phyloP scores from a whole-genome alignment of 1,140 invertebrate genomes.

The Caerostris extrusa region DNA sequence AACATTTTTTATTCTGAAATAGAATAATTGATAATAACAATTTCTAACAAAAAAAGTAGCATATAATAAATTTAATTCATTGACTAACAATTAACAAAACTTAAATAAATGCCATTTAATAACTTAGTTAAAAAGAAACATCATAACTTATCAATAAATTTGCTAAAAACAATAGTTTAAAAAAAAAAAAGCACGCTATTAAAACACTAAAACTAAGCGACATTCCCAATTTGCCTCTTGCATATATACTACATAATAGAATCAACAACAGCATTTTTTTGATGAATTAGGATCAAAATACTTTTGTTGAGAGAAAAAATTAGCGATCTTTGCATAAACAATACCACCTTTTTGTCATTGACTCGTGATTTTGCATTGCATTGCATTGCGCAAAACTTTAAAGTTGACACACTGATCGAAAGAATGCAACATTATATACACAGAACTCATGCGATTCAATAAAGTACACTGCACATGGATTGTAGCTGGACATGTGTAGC shows the following conservation, averaged over 20 bases:
- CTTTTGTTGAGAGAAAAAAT: too few species aligned
- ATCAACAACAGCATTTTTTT: background rate
- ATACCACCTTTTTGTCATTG: background rate
- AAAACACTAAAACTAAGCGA: background rate
- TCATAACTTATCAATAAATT: background rate
- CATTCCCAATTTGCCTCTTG: background rate
- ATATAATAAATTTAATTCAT: background rate
- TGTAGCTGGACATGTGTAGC: slow-evolving; percentile 70
- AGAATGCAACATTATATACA: slow-evolving; percentile 33
- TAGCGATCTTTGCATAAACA: background rate
- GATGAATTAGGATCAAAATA: too few species aligned
- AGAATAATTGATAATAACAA: background rate
- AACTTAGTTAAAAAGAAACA: background rate
- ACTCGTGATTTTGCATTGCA: background rate
- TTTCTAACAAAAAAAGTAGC: background rate
- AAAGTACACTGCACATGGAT: slow-evolving; percentile 16
- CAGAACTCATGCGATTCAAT: slow-evolving; percentile 41
- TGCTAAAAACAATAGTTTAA: background rate
- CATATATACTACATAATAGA: background rate
- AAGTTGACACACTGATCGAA: background rate
- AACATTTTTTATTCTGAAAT: background rate
- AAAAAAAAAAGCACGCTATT: background rate
- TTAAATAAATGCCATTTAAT: slow-evolving; percentile 33
- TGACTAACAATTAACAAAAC: background rate
- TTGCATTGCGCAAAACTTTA: slow-evolving; percentile 19